Evolutionary conservation across 2,888 invertebrate species (phyloP).

Genomic region (Chalcis sispes): DNA sequence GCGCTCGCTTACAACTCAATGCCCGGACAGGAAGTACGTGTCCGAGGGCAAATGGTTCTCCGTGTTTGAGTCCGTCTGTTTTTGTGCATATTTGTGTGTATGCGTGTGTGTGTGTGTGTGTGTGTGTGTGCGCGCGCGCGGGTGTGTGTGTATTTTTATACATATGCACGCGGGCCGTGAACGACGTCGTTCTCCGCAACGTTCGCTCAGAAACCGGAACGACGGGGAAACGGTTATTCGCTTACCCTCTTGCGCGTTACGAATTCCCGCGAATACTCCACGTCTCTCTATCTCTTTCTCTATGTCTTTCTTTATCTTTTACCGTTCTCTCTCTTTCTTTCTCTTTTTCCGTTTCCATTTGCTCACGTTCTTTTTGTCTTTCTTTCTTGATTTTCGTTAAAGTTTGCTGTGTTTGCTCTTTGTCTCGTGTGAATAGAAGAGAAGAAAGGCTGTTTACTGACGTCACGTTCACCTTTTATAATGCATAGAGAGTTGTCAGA

Average conservation of each 20-base stretch:
- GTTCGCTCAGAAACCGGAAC: too few species aligned
- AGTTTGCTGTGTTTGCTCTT: too few species aligned
- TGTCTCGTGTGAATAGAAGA: too few species aligned
- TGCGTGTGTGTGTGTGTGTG: too few species aligned
- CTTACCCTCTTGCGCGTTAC: too few species aligned
- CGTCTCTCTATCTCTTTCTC: not conserved
- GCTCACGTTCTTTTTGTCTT: not conserved
- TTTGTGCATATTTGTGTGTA: too few species aligned
- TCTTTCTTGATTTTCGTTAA: too few species aligned
- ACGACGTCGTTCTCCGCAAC: conserved; percentile 46
- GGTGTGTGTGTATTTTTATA: not conserved
- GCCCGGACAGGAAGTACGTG: conserved; percentile 29
- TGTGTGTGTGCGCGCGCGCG: too few species aligned
- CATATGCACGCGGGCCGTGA: conserved; percentile 12
- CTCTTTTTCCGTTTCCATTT: not conserved
- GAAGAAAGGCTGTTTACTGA: too few species aligned
- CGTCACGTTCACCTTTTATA: too few species aligned
- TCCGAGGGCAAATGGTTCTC: conserved; percentile 53
- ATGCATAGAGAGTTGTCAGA: too few species aligned
- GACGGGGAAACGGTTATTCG: conserved; percentile 24
- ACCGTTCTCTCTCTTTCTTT: not conserved
- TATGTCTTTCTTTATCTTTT: not conserved
- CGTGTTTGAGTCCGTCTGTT: too few species aligned
- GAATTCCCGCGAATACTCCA: conserved; percentile 2
- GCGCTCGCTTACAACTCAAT: conserved; percentile 11